Base-by-base conservation (phyloP, 2,888 invertebrate species). In the Villa cingulata region DNA sequence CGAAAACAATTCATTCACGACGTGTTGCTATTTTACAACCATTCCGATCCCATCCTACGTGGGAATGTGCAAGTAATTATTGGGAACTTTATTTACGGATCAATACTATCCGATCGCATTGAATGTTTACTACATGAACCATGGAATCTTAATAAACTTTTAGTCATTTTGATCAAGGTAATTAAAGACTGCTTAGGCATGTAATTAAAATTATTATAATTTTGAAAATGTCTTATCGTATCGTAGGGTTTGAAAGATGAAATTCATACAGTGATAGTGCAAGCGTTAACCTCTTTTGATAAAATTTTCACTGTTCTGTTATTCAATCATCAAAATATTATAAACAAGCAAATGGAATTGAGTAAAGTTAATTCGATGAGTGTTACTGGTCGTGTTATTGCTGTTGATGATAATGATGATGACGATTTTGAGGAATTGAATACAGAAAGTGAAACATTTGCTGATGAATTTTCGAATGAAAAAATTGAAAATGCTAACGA, bases 191-290 rank as follows among this genome's bases (percentile, higher is more conserved):
- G n/a, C 32, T 45, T 40, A 39, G 19, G 36, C 37, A 48, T 36
- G 40, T 43, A 45, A 37, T 41, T 42, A 39, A 41, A 43, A 45
- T 15, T 43, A 48, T 40, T 45, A 45, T 34, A 6, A 6, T 23
- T 23, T 23, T 23, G 7, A 23, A 23, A 23, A 23, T 23, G 23
- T 23, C n/a, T n/a, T n/a, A n/a, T n/a, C 7, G 7, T 7, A 7
- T 19, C 32, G 15, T 55, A 68, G 68, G 69, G 70, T 52, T 59
- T 70, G 48, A 64, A 62, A 56, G 70, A 70, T 57, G 68, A 68
- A 51, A 69, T 68, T 55, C 68, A 70, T 57, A 68, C 68, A 51
- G 70, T 70, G 58, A 66, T 68, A 57, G 68, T 68, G 61, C 70
- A 69, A 58, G 65, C 68, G 51, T 59, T 70, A 56, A 63, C 62